Evolutionary conservation across 2,797 vertebrate genomes (phyloP).

Genomic region (Thaleichthys pacificus): DNA sequence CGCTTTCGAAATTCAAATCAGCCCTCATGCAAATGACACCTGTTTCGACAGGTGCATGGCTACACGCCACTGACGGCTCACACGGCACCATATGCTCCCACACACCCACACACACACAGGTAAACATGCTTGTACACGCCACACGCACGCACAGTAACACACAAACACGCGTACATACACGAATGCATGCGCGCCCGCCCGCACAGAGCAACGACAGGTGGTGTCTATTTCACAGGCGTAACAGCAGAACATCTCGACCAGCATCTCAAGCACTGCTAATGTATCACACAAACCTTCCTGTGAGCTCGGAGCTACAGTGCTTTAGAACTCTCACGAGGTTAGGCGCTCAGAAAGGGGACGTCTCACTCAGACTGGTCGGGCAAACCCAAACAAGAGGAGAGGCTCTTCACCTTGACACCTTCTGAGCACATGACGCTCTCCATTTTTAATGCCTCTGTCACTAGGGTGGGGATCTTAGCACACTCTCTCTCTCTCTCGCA

Average conservation of each 20-base stretch:
- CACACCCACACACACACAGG: not conserved
- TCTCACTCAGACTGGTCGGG: not conserved
- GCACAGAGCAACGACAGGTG: too few species aligned
- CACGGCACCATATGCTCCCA: not conserved
- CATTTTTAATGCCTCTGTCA: constrained; percentile 69
- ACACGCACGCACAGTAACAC: too few species aligned
- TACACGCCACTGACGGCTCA: not conserved
- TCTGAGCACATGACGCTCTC: constrained; percentile 18
- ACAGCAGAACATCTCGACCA: too few species aligned
- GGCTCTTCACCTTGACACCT: not conserved
- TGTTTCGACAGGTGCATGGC: constrained; percentile 5
- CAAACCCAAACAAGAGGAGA: constrained; percentile 37
- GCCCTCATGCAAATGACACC: constrained; percentile 34
- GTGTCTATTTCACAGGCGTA: too few species aligned
- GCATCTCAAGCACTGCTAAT: too few species aligned
- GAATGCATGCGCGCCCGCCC: too few species aligned
- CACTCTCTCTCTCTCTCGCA: constrained; percentile 42
- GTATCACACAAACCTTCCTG: too few species aligned
- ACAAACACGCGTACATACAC: too few species aligned
- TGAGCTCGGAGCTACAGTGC: too few species aligned
- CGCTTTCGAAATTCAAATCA: constrained; percentile 30
- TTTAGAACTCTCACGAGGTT: not conserved
- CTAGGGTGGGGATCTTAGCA: constrained; percentile 52
- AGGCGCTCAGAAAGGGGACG: not conserved
- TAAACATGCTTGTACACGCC: not conserved